Conservation (phyloP, 1,140 invertebrate species). For the Drosophila nasuta region DNA sequence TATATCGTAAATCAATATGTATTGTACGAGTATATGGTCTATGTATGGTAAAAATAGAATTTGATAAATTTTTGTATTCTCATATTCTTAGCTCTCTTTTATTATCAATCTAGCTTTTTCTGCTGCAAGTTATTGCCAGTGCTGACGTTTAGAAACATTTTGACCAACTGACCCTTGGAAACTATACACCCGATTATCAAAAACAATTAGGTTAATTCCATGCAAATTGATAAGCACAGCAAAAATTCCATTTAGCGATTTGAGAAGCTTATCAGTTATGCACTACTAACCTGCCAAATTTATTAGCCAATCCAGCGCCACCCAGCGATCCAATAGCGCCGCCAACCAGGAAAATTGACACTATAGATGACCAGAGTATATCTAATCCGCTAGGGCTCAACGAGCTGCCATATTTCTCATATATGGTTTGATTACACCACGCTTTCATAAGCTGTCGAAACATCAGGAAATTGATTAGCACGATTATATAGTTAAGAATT, state of each 20-base stretch:
- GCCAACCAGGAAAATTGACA: conserved; percentile 92
- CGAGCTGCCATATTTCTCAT: conserved; percentile 86
- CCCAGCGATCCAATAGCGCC: conserved; percentile 91
- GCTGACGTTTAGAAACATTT: not conserved
- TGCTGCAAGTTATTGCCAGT: too few relatives aligned
- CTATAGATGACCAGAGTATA: conserved; percentile 92
- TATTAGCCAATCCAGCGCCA: conserved; percentile 90
- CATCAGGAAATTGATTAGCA: conserved; percentile 9
- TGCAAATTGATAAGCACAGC: conserved; percentile 16
- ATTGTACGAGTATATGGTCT: too few relatives aligned
- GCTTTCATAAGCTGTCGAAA: conserved; percentile 88
- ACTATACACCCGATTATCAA: conserved; percentile 4
- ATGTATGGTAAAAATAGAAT: too few relatives aligned
- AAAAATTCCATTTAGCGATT: conserved; percentile 30
- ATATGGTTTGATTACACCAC: conserved; percentile 90
- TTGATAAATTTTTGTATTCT: too few relatives aligned
- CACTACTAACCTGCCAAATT: conserved; percentile 88
- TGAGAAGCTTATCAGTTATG: conserved; percentile 35
- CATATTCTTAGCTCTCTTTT: too few relatives aligned
- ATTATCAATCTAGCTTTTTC: too few relatives aligned
- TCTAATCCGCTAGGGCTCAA: conserved; percentile 87
- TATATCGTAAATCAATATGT: too few relatives aligned
- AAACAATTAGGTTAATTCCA: conserved; percentile 15
- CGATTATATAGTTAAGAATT: not conserved
- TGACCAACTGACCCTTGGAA: not conserved